phyloP scores from a whole-genome alignment of 2,797 vertebrate species.

The Danio albolineatus region DNA sequence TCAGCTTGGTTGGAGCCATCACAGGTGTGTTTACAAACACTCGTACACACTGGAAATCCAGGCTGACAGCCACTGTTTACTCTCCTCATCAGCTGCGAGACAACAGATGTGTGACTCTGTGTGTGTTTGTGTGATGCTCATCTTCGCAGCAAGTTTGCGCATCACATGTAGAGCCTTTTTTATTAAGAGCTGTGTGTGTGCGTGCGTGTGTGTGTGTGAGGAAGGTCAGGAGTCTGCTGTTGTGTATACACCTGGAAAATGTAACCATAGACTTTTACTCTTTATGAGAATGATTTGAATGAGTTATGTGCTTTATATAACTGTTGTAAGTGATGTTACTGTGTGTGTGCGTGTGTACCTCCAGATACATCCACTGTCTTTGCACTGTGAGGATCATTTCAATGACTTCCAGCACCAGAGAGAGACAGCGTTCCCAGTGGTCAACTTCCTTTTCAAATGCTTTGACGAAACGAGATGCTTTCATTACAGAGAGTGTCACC shows the following conservation, averaged over 20 bases:
- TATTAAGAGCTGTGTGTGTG: neutral
- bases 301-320: conserved; percentile 28
- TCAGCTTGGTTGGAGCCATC: conserved; percentile 33
- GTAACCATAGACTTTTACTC: neutral
- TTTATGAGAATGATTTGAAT: neutral
- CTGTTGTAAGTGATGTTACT: conserved; percentile 14
- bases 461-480: conserved; percentile 85
- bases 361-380: conserved; percentile 90
- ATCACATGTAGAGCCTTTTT: conserved; percentile 20
- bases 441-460: conserved; percentile 88
- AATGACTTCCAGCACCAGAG: conserved; percentile 85
- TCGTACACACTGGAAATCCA: conserved; percentile 53
- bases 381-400: conserved; percentile 88
- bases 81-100: conserved; percentile 33
- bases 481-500: conserved; percentile 88
- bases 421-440: conserved; percentile 85
- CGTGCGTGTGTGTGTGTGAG: too few relatives aligned
- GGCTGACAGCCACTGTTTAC: conserved; percentile 47
- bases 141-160: conserved; percentile 45
- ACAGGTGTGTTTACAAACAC: conserved; percentile 55
- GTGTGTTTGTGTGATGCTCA: conserved; percentile 35
- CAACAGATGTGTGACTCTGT: conserved; percentile 49
- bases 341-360: conserved; percentile 78
- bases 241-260: conserved; percentile 27
- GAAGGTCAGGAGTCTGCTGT: conserved; percentile 8